phyloP scores from a whole-genome alignment of 2,888 invertebrate genomes.

The Aspidiotus destructor region DNA sequence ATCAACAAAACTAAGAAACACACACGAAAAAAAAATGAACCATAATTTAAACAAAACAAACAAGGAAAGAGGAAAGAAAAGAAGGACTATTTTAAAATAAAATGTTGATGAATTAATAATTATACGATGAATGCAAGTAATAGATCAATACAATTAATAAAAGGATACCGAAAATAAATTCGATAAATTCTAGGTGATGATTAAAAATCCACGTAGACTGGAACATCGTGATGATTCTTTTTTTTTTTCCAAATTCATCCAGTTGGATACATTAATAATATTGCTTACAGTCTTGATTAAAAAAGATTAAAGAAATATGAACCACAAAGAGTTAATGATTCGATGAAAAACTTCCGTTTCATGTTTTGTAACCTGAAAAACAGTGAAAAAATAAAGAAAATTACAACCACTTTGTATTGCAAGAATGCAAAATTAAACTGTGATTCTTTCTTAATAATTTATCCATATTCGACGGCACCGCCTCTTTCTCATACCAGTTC shows the following conservation, averaged over 20 bases:
- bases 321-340: not conserved
- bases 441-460: too few species aligned
- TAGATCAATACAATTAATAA: conserved; percentile 28
- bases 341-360: not conserved
- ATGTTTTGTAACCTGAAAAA: too few species aligned
- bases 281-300: conserved; percentile 13
- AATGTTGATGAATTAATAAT: conserved; percentile 31
- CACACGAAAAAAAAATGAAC: conserved; percentile 5
- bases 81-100: conserved; percentile 2
- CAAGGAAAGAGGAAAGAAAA: conserved; percentile 1
- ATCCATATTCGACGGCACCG: too few species aligned
- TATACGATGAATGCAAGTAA: conserved; percentile 22
- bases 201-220: not conserved
- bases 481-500: too few species aligned
- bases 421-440: too few species aligned
- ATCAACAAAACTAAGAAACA: not conserved
- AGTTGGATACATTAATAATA: not conserved
- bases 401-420: too few species aligned
- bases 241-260: not conserved
- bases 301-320: not conserved
- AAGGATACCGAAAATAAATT: conserved; percentile 4
- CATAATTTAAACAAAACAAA: conserved; percentile 3
- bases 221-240: not conserved
- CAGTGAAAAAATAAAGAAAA: too few species aligned
- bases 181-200: not conserved